Conservation (phyloP, 2,888 invertebrate genomes). For the Catocala sponsa region DNA sequence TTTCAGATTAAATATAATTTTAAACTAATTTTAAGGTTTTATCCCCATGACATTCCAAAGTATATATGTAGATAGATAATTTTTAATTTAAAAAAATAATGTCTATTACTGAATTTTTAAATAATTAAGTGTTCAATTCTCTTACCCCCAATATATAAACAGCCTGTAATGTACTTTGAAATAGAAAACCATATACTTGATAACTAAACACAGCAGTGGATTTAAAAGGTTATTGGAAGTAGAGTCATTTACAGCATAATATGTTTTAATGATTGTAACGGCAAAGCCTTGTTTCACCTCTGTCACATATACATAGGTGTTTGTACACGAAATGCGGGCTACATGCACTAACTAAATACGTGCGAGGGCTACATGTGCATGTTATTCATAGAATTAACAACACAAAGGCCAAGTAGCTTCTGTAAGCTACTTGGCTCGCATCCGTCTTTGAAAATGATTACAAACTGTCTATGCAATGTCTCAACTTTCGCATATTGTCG, state of each 20-base stretch:
- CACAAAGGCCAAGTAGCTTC: no score
- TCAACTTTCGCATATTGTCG: no score
- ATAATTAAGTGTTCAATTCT: constrained; percentile 68
- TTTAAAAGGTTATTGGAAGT: constrained; percentile 14
- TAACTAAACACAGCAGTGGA: constrained; percentile 17
- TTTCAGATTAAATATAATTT: constrained; percentile 20
- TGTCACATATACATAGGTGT: not conserved
- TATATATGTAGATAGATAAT: constrained; percentile 62
- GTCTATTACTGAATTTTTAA: constrained; percentile 66
- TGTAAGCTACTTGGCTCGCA: no score
- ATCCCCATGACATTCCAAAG: constrained; percentile 62
- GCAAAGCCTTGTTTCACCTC: not conserved
- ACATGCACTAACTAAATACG: no score
- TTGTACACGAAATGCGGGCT: no score
- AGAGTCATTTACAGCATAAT: not conserved
- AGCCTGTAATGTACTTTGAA: constrained; percentile 43
- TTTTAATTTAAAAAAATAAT: constrained; percentile 57
- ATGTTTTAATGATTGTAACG: not conserved
- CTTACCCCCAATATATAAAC: constrained; percentile 46
- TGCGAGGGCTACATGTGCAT: no score
- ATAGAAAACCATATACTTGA: constrained; percentile 31
- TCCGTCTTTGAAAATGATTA: no score
- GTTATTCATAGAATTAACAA: no score
- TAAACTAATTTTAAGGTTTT: constrained; percentile 21
- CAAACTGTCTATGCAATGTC: no score